Percentiles rank a stretch among this genome's conserved stretches.
Conservation (phyloP, 2,888 invertebrate species). For the Ormyrus nitidulus region DNA sequence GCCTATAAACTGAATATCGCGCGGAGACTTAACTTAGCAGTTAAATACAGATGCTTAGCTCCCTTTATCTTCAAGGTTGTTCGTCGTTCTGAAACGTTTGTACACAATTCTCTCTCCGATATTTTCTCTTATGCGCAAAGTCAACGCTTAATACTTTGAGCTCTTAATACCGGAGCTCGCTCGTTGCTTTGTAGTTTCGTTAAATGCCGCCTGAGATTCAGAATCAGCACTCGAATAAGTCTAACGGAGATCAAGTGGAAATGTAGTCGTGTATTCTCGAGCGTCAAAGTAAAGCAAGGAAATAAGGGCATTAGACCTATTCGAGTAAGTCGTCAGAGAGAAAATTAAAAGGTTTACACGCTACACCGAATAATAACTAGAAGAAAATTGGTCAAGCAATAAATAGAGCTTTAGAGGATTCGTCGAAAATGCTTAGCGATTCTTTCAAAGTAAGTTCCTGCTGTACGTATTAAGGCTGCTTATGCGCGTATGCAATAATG, state of each 20-base stretch:
- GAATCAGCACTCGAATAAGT: constrained; percentile 1
- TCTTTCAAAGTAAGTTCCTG: constrained; percentile 6
- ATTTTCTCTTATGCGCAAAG: background rate
- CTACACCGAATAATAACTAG: too few relatives aligned
- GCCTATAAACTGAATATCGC: constrained; percentile 10
- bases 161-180: constrained; percentile 24
- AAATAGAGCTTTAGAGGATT: background rate
- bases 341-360: too few relatives aligned
- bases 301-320: too few relatives aligned
- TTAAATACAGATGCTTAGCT: constrained; percentile 31
- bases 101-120: constrained; percentile 23
- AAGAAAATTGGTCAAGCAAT: background rate
- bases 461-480: constrained; percentile 44
- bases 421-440: too few relatives aligned
- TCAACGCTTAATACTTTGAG: constrained; percentile 43
- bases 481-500: constrained; percentile 56
- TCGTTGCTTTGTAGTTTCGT: constrained; percentile 34
- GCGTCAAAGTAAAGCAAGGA: too few relatives aligned
- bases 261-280: too few relatives aligned
- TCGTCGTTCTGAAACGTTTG: constrained; percentile 32
- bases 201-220: background rate
- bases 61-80: background rate
- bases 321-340: too few relatives aligned
- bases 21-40: constrained; percentile 21
- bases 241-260: background rate